Evolutionary conservation across 2,113 vertebrate genomes (phyloP).

Genomic region (Otus sunia): DNA sequence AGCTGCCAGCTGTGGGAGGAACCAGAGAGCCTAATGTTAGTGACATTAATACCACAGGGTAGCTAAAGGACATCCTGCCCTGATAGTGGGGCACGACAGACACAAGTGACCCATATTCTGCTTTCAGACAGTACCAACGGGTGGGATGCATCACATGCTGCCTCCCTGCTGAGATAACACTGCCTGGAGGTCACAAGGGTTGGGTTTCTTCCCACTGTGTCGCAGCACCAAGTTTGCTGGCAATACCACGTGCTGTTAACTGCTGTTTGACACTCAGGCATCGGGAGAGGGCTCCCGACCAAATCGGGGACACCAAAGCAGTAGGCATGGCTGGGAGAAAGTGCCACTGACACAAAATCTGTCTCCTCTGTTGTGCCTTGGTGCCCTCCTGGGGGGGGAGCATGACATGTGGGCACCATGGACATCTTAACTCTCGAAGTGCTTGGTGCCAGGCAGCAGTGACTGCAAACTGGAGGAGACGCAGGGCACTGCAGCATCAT

Average conservation of each 20-base stretch:
- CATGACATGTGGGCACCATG: rapidly evolving
- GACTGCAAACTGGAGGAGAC: neutral
- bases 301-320: neutral
- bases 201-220: conserved; percentile 26
- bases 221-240: neutral
- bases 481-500: neutral
- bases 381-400: rapidly evolving
- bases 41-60: neutral
- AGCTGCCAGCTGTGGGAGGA: conserved; percentile 82
- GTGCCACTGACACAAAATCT: neutral
- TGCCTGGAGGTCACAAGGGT: conserved; percentile 6
- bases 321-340: neutral
- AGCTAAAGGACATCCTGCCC: neutral
- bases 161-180: neutral
- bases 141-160: neutral
- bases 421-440: neutral
- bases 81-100: neutral
- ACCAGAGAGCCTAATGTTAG: neutral
- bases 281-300: neutral
- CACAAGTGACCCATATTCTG: conserved; percentile 23
- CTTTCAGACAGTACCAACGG: neutral
- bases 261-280: neutral
- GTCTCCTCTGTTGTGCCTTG: neutral
- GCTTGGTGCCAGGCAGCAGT: neutral
- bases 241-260: neutral